A percentile compares a stretch with the other conserved stretches of the same genome.
These are phyloP conservation scores for Geotrypetes seraphini DNA, from an alignment of 2,797 vertebrate species.

Conservation along the genomic window DNA sequence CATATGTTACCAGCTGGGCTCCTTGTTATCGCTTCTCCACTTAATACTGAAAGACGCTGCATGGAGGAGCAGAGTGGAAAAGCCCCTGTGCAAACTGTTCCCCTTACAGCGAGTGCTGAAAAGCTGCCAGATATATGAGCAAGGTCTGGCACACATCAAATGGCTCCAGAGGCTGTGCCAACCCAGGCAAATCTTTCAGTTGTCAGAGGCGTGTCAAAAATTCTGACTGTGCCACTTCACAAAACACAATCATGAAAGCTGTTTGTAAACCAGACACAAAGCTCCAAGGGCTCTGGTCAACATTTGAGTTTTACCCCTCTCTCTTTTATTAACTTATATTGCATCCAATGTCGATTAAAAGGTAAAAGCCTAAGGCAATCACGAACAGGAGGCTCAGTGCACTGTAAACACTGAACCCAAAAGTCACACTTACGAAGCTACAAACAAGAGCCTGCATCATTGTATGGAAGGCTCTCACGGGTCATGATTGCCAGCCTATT, in stretches of 20 bases:
- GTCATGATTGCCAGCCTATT: too few relatives aligned
- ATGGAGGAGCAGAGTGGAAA: not conserved
- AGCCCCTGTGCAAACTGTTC: not conserved
- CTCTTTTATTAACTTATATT: too few relatives aligned
- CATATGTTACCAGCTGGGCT: constrained; percentile 39
- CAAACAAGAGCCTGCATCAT: too few relatives aligned
- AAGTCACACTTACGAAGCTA: too few relatives aligned
- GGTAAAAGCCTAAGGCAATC: too few relatives aligned
- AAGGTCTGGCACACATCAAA: not conserved
- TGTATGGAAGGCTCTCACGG: too few relatives aligned
- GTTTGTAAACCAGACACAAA: too few relatives aligned
- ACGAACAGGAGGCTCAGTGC: too few relatives aligned
- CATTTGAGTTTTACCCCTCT: too few relatives aligned
- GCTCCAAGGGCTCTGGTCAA: too few relatives aligned
- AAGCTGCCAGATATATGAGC: constrained; percentile 18
- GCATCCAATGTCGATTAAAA: too few relatives aligned
- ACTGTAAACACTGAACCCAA: too few relatives aligned
- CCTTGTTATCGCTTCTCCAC: not conserved
- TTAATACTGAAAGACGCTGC: not conserved
- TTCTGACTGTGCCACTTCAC: fast-evolving
- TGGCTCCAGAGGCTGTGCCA: fast-evolving
- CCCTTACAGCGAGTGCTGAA: not conserved
- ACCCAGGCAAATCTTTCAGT: not conserved
- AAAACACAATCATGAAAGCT: fast-evolving
- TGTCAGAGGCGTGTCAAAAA: not conserved